Base-by-base conservation (phyloP, 2,888 invertebrate species). In the Tricholauxania praeusta region DNA sequence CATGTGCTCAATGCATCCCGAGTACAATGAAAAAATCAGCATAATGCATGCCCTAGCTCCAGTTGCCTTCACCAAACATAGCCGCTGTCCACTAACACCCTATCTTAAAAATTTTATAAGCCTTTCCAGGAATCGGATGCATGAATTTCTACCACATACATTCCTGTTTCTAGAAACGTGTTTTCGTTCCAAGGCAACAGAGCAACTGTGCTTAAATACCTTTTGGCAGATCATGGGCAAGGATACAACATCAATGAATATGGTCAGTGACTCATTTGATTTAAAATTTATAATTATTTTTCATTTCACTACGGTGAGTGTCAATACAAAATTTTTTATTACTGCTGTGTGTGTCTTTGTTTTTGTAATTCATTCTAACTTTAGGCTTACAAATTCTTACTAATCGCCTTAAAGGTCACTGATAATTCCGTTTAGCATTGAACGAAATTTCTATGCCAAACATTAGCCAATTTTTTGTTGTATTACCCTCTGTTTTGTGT, bases 1-100 rank as follows among this genome's bases (percentile, higher is more conserved):
- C n/a, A 81, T 89, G 82, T 82, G 86, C 67, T 87, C 89, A 1
- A 80, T 81, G 57, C 83, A 84, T 12, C 89, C 90, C 0, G 87
- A 88, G 47, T 90, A 90, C 78, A 90, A 90, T 78, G 72, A 81
- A 0, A 90, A 90, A 81, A 84, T 91, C n/a, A 83, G 83, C 48
- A 82, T 88, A 0, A 88, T 89, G 84, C 87, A 88, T 69, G 88
- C 88, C 1, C 77, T 91, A 48, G 90, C 90, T 0, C 91, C 91
- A 0, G 88, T 91, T 0, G 88, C 89, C 0, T 90, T 86, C 74
- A 82, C 88, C 80, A 77, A 78, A 3, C 80, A 88, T 60, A 74
- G 87, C 22, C 79, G 77, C 7, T 80, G 84, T 69, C 88, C 88
- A 0, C 49, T 85, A 1, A 2, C 76, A 12, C 51, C 67, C 0